phyloP scores from a whole-genome alignment of 2,113 vertebrate species.

The Mohoua ochrocephala region DNA sequence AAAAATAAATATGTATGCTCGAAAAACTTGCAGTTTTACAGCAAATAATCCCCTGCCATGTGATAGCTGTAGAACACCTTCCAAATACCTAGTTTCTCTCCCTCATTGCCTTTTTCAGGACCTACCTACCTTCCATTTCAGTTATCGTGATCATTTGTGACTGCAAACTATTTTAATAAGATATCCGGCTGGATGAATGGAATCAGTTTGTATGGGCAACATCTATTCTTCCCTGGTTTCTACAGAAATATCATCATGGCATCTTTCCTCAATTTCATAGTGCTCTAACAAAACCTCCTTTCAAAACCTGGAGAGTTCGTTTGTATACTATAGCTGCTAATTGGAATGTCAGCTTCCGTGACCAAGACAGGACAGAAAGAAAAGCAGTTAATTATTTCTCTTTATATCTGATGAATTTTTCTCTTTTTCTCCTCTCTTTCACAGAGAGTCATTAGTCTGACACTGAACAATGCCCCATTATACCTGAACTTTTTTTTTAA shows the following conservation, averaged over 20 bases:
- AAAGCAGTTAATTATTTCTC: slow-evolving; percentile 77
- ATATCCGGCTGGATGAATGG: slow-evolving; percentile 29
- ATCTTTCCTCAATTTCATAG: slow-evolving; percentile 65
- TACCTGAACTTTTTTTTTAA: slow-evolving; percentile 76
- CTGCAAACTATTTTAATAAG: slow-evolving; percentile 76
- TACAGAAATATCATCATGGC: slow-evolving; percentile 59
- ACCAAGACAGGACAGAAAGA: slow-evolving; percentile 61
- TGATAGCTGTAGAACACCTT: not conserved
- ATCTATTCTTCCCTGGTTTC: slow-evolving; percentile 58
- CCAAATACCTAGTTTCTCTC: not conserved
- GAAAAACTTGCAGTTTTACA: not conserved
- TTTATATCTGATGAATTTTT: slow-evolving; percentile 74
- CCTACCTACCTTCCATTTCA: not conserved
- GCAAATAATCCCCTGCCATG: not conserved
- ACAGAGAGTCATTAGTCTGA: slow-evolving; percentile 74
- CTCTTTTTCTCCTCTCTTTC: slow-evolving; percentile 63
- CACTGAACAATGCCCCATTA: slow-evolving; percentile 71
- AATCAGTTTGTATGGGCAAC: slow-evolving; percentile 37
- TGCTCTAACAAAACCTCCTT: slow-evolving; percentile 61
- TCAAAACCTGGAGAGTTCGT: slow-evolving; percentile 45
- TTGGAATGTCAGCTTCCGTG: slow-evolving; percentile 71
- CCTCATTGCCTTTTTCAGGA: not conserved
- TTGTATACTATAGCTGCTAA: slow-evolving; percentile 61
- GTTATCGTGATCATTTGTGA: slow-evolving; percentile 39
- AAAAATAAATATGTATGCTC: not conserved